phyloP scores from a whole-genome alignment of 2,888 invertebrate genomes.

The Periphyllus acericola region DNA sequence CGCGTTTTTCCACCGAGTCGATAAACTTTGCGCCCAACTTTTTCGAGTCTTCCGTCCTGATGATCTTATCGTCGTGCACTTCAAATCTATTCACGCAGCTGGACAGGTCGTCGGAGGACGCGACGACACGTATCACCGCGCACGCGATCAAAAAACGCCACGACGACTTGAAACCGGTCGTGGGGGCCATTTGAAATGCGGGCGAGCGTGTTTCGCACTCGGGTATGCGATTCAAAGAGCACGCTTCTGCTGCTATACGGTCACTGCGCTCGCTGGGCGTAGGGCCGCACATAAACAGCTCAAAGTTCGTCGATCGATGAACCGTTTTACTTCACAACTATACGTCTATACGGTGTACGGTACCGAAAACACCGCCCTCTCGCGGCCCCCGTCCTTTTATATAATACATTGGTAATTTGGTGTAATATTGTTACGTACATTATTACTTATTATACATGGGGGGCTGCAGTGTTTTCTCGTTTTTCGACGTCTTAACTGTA shows the following conservation, averaged over 20 bases:
- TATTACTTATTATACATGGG: too few species aligned
- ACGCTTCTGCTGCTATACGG: too few species aligned
- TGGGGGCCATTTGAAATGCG: neutral
- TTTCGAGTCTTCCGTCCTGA: slow-evolving; percentile 88
- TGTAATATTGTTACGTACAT: too few species aligned
- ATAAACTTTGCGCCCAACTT: slow-evolving; percentile 89
- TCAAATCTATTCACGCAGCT: slow-evolving; percentile 75
- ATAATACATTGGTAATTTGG: too few species aligned
- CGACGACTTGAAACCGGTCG: neutral
- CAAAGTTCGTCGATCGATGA: neutral
- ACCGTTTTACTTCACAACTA: neutral
- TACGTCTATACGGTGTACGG: neutral
- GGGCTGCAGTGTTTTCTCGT: too few species aligned
- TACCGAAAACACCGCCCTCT: neutral
- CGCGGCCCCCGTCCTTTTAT: neutral
- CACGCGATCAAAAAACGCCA: neutral
- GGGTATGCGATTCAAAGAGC: neutral
- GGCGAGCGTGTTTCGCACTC: neutral
- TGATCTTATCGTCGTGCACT: slow-evolving; percentile 88
- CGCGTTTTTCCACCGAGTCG: slow-evolving; percentile 84
- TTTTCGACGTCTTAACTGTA: too few species aligned
- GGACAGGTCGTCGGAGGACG: neutral
- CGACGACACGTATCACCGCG: neutral
- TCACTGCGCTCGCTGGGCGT: neutral
- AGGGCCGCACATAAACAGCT: neutral